phyloP scores from a whole-genome alignment of 1,140 invertebrate species.

The Bombus confusus region DNA sequence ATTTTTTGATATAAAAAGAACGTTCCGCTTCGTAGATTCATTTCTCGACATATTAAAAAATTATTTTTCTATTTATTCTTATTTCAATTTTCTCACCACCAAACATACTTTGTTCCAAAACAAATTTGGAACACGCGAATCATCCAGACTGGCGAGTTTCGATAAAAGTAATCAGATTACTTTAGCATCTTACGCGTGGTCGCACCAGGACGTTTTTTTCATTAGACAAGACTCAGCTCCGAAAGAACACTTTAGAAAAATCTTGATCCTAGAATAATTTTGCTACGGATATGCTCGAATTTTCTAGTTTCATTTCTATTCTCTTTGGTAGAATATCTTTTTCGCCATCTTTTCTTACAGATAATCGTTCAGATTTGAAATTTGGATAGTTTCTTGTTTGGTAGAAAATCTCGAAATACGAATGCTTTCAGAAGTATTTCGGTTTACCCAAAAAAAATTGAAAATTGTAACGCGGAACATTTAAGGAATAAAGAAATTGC shows the following conservation, averaged over 20 bases:
- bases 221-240: slow-evolving; percentile 5
- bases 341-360: background rate
- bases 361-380: background rate
- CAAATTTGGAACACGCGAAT: slow-evolving; percentile 29
- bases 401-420: background rate
- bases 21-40: too few relatives aligned
- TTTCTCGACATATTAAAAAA: too few relatives aligned
- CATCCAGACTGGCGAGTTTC: background rate
- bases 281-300: slow-evolving; percentile 48
- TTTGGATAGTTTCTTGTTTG: background rate
- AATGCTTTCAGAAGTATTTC: background rate
- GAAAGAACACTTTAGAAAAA: slow-evolving; percentile 41
- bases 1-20: too few relatives aligned
- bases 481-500: background rate
- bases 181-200: background rate
- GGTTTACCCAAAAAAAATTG: background rate
- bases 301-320: background rate
- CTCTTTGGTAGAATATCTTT: background rate
- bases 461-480: background rate
- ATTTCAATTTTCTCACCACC: background rate
- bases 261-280: slow-evolving; percentile 51
- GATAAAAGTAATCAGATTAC: background rate
- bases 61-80: background rate
- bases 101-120: background rate
- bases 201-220: slow-evolving; percentile 13